phyloP scores from a whole-genome alignment of 2,888 invertebrate genomes.

The Augiades crinisus region DNA sequence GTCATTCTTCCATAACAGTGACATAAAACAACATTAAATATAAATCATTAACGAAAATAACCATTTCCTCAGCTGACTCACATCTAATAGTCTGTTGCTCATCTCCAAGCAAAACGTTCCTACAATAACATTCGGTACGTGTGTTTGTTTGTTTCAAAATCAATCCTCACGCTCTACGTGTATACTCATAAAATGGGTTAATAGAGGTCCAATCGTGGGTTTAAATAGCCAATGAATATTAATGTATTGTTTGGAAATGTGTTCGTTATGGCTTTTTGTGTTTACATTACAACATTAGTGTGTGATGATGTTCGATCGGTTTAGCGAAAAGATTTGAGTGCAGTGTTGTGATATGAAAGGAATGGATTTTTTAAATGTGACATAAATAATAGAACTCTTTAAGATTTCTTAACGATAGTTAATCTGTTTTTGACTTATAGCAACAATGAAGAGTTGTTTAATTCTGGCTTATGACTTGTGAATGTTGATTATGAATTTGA shows the following conservation, averaged over 20 bases:
- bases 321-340: background rate
- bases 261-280: conserved; percentile 5
- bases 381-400: too few species aligned
- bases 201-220: conserved; percentile 8
- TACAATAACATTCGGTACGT: background rate
- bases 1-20: too few species aligned
- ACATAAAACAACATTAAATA: background rate
- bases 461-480: too few species aligned
- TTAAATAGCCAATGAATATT: conserved; percentile 17
- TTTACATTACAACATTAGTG: conserved; percentile 1
- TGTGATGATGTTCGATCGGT: background rate
- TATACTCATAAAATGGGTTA: conserved; percentile 16
- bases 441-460: too few species aligned
- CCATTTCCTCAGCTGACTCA: background rate
- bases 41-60: background rate
- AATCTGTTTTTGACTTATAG: too few species aligned
- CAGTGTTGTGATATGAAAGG: too few species aligned
- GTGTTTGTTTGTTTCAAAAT: conserved; percentile 13
- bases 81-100: background rate
- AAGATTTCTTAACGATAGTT: too few species aligned
- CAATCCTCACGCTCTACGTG: conserved; percentile 2
- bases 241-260: conserved; percentile 12
- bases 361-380: too few species aligned
- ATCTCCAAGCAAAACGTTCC: background rate
- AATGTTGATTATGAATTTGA: too few species aligned